Evolutionary conservation across 2,113 vertebrate genomes (phyloP).

Genomic region (Arothron firmamentum): DNA sequence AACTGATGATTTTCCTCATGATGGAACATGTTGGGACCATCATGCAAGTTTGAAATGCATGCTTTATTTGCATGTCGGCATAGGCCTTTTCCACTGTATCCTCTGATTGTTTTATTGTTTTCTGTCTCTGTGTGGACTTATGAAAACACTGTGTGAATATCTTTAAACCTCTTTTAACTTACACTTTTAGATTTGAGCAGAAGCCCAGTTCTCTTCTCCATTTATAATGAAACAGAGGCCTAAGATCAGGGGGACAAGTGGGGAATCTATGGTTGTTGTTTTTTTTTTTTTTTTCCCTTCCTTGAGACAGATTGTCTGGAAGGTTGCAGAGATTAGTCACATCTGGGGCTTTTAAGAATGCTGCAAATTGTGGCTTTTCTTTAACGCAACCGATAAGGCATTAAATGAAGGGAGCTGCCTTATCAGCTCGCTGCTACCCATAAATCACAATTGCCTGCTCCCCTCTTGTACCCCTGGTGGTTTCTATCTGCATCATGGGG

Average conservation of each 20-base stretch:
- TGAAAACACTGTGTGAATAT: too few relatives aligned
- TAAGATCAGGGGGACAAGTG: conserved; percentile 70
- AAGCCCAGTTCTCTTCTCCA: not conserved
- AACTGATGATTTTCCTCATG: too few relatives aligned
- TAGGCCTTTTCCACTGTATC: too few relatives aligned
- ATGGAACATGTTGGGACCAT: too few relatives aligned
- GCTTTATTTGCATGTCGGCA: too few relatives aligned
- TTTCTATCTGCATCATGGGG: conserved; percentile 77
- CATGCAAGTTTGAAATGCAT: too few relatives aligned
- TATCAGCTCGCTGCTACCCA: conserved; percentile 78
- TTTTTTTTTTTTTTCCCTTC: conserved; percentile 48
- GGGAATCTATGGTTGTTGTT: conserved; percentile 73
- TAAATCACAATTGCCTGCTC: conserved; percentile 79
- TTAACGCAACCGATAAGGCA: conserved; percentile 76
- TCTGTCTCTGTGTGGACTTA: too few relatives aligned
- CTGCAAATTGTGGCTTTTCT: conserved; percentile 83
- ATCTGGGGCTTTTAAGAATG: conserved; percentile 81
- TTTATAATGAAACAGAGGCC: not conserved
- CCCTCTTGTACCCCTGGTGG: conserved; percentile 74
- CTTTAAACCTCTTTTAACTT: not conserved
- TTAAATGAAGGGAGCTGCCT: conserved; percentile 80
- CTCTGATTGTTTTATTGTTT: too few relatives aligned
- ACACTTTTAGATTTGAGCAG: not conserved
- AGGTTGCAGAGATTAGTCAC: conserved; percentile 80
- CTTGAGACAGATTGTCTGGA: conserved; percentile 73